phyloP scores from a whole-genome alignment of 1,140 invertebrate species.

The Ceratina calcarata region DNA sequence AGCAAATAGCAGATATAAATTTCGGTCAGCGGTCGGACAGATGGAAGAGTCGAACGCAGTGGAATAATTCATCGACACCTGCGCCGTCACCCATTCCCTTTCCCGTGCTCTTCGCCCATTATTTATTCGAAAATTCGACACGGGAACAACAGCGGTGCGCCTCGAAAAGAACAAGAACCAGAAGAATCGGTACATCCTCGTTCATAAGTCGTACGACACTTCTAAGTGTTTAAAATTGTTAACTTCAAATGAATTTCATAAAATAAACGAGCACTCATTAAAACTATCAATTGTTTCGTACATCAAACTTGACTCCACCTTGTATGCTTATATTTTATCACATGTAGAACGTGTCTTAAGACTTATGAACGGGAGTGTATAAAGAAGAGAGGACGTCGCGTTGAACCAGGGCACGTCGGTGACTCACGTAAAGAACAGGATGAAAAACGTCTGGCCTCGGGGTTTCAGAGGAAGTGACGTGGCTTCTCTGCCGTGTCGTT shows the following conservation, averaged over 20 bases:
- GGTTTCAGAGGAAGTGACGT: constrained; percentile 61
- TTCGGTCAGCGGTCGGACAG: neutral
- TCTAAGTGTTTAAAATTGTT: too few relatives aligned
- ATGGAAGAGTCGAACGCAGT: constrained; percentile 4
- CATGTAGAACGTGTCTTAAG: too few relatives aligned
- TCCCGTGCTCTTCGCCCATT: neutral
- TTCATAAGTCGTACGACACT: too few relatives aligned
- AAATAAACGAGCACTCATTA: too few relatives aligned
- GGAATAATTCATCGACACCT: constrained; percentile 15
- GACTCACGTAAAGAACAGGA: constrained; percentile 53
- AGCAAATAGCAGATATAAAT: constrained; percentile 6
- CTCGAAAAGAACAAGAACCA: neutral
- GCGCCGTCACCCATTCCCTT: neutral
- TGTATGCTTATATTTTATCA: too few relatives aligned
- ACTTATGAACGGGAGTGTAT: neutral
- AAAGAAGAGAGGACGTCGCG: neutral
- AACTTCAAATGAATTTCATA: too few relatives aligned
- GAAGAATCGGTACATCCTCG: neutral
- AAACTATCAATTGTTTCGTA: too few relatives aligned
- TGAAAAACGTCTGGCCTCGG: constrained; percentile 45
- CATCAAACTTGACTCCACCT: too few relatives aligned
- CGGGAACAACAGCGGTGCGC: neutral
- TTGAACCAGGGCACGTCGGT: constrained; percentile 21
- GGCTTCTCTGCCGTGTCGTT: constrained; percentile 53
- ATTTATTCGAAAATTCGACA: constrained; percentile 27